Evolutionary conservation across 2,797 vertebrate genomes (phyloP), one percentile per base, ranked within the genome.

Genomic region (Cottoperca gobio): DNA sequence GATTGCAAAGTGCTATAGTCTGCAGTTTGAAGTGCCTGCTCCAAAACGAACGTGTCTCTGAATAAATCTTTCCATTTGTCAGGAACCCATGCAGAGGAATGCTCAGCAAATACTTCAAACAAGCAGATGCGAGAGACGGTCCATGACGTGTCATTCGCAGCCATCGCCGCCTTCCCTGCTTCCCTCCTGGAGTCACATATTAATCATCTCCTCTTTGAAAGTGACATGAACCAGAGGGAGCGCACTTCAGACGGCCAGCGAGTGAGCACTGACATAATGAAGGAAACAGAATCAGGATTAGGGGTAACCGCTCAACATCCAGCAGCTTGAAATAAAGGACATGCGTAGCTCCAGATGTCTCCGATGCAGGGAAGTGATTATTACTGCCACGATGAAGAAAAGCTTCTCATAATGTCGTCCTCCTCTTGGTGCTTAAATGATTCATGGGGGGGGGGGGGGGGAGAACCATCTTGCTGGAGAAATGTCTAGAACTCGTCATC

Each of bases 401-500:
- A 83, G 73, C n/a, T 28, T 46, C 40, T 35, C 63, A 35, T 16
- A 24, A 82, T 57, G 60, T 52, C 19, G 60, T 59, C 45, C 62
- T 63, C 21, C 31, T 68, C 62, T 54, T 33, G 26, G 13, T 46
- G 68, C 46, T 69, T 40, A 76, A 88, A 89, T 90, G 69, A 90
- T 81, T 79, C 74, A 83, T n/a, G n/a, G n/a, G n/a, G n/a, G n/a
- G n/a, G n/a, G n/a, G n/a, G n/a, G n/a, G n/a, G n/a, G n/a, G n/a
- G n/a, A n/a, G n/a, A n/a, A n/a, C n/a, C n/a, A 70, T 85, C 33
- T 31, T 42, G 65, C 52, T 77, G 70, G 78, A 49, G 64, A 54
- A 39, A 54, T 6, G 50, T 72, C 93, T 98, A 99, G 37, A 96
- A 93, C 49, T 99, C 98, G 11, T 99, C 97, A 0, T 98, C 98